These are phyloP conservation scores for Hirundichthys speculiger DNA, from an alignment of 2,113 vertebrate genomes.

Conservation along the genomic window DNA sequence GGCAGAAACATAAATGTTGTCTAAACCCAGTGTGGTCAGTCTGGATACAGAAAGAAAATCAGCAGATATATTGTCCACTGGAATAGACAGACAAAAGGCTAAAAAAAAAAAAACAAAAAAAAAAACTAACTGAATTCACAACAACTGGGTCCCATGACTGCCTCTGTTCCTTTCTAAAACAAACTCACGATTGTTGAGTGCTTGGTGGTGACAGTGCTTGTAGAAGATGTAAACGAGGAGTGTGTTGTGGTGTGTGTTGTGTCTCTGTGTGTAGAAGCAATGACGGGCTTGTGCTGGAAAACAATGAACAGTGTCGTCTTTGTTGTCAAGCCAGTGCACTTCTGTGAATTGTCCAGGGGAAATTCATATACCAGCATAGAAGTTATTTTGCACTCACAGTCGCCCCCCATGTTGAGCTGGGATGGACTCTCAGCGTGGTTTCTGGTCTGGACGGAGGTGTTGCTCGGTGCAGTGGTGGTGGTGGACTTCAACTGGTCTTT, in stretches of 20 bases:
- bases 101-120: background rate
- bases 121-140: slow-evolving; percentile 35
- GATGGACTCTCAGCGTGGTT: slow-evolving; percentile 52
- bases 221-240: slow-evolving; percentile 35
- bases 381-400: slow-evolving; percentile 65
- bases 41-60: background rate
- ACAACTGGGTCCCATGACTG: slow-evolving; percentile 60
- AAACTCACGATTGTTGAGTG: slow-evolving; percentile 66
- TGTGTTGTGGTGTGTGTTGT: slow-evolving; percentile 10
- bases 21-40: background rate
- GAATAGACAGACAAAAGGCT: slow-evolving; percentile 13
- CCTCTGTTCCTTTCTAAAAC: slow-evolving; percentile 51
- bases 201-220: slow-evolving; percentile 68
- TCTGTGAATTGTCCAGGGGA: slow-evolving; percentile 29
- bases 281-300: slow-evolving; percentile 53
- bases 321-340: slow-evolving; percentile 49
- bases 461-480: slow-evolving; percentile 25
- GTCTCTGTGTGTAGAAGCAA: slow-evolving; percentile 39
- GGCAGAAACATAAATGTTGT: background rate
- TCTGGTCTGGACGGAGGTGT: slow-evolving; percentile 54
- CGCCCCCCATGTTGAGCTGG: slow-evolving; percentile 72
- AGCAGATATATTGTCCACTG: slow-evolving; percentile 18
- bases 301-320: slow-evolving; percentile 68
- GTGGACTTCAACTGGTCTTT: background rate
- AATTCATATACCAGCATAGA: slow-evolving; percentile 26